Evolutionary conservation across 2,888 invertebrate genomes (phyloP).

Genomic region (Lasioglossum calceatum): DNA sequence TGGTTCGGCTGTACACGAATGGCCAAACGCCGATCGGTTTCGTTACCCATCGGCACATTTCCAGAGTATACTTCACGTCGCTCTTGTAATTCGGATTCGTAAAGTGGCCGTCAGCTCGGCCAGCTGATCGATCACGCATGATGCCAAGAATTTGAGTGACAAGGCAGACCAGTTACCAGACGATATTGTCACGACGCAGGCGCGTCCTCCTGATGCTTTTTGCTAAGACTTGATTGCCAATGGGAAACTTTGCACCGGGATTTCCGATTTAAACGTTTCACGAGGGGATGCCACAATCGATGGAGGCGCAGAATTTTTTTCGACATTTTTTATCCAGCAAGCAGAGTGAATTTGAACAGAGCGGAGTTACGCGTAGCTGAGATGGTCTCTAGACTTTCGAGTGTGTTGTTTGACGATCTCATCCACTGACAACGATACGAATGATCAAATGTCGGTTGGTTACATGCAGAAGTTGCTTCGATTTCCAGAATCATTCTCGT

Average conservation of each 20-base stretch:
- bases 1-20: conserved; percentile 23
- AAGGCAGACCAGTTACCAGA: not conserved
- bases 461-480: not conserved
- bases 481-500: not conserved
- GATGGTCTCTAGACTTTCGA: not conserved
- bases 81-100: conserved; percentile 33
- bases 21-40: conserved; percentile 76
- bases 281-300: not conserved
- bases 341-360: not conserved
- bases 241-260: not conserved
- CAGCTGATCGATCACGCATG: conserved; percentile 39
- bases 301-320: not conserved
- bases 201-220: not conserved
- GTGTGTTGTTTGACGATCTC: not conserved
- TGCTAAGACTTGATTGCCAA: not conserved
- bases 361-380: not conserved
- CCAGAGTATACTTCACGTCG: conserved; percentile 64
- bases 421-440: not conserved
- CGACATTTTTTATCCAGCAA: not conserved
- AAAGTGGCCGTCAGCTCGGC: not conserved
- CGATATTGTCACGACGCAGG: conserved; percentile 19
- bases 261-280: not conserved
- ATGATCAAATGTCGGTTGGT: not conserved
- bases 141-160: conserved; percentile 23
- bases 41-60: conserved; percentile 73